Evolutionary conservation across 2,888 invertebrate species (phyloP), one percentile per base, ranked within the genome.

Genomic region (Lithodes maja): DNA sequence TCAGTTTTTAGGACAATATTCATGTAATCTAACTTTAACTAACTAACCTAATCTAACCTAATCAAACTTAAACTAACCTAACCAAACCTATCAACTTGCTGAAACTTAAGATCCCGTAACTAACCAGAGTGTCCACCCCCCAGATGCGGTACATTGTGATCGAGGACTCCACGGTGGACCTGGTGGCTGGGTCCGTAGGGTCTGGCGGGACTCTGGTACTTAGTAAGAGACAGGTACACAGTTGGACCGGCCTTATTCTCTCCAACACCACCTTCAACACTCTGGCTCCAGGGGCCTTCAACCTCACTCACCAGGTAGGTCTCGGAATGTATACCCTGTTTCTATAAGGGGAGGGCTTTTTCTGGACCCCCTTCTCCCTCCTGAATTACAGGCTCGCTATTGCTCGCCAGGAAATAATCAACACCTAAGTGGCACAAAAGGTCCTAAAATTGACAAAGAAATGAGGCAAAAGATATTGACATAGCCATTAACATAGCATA

Each of bases 141-240:
- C 77, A 86, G 86, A 52, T 86, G 82, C 54, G 82, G 81, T 86
- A 86, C 86, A 53, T 86, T 1, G 82, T 68, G 55, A 2, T 86
- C 12, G 81, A 75, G 52, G 61, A 86, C 61, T 75, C 82, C 0
- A 15, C 15, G 17, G 82, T 86, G 61, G 86, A 77, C 0, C 3
- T 49, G 55, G 86, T 86, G 50, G 82, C 81, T 17, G 86, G 86
- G 3, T 15, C 75, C 3, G 15, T 86, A 61, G 74, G 82, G 0
- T 49, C 61, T 7, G 86, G 52, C 2, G 86, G 82, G 54, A 75
- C 1, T 12, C 9, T 82, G 17, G 33, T 68, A 1, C 55, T 82
- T 49, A 91, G 33, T 12, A 74, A 12, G 49, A 52, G 85, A 17
- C 50, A 15, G 5, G 54, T 2, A 12, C n/a, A 7, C 0, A 71